phyloP scores from a whole-genome alignment of 2,797 vertebrate genomes.

The Alca torda region DNA sequence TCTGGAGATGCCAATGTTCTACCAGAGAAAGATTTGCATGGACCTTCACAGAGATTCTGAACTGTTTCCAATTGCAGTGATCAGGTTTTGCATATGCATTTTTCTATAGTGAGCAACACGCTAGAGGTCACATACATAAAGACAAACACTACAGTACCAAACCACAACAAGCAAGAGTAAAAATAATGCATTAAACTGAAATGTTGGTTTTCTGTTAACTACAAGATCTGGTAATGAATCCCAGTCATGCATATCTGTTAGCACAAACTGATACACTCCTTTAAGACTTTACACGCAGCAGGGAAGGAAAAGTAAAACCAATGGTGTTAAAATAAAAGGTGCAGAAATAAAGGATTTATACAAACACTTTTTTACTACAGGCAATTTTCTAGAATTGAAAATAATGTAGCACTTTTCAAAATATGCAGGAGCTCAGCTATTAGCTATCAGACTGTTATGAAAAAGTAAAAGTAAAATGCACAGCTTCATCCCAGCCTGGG shows the following conservation, averaged over 20 bases:
- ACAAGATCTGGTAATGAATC: neutral
- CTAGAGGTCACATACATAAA: neutral
- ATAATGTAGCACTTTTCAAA: neutral
- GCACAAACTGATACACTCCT: neutral
- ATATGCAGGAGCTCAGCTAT: neutral
- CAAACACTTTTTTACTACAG: neutral
- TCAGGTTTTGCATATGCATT: neutral
- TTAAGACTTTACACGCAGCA: neutral
- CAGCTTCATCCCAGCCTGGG: neutral
- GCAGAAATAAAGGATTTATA: neutral
- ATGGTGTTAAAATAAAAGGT: neutral
- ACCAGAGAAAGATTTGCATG: neutral
- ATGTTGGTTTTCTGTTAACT: neutral
- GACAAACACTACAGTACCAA: neutral
- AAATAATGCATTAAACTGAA: neutral
- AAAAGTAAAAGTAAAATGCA: neutral
- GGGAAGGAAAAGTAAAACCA: neutral
- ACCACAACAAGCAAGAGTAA: neutral
- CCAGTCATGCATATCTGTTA: neutral
- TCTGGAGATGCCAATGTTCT: conserved; percentile 2
- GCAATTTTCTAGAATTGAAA: neutral
- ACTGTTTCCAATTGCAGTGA: neutral
- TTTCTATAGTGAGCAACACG: neutral
- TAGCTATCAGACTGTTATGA: neutral
- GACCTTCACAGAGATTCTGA: neutral